Evolutionary conservation across 2,888 invertebrate species (phyloP).

Genomic region (Rotaria magnacalcarata): DNA sequence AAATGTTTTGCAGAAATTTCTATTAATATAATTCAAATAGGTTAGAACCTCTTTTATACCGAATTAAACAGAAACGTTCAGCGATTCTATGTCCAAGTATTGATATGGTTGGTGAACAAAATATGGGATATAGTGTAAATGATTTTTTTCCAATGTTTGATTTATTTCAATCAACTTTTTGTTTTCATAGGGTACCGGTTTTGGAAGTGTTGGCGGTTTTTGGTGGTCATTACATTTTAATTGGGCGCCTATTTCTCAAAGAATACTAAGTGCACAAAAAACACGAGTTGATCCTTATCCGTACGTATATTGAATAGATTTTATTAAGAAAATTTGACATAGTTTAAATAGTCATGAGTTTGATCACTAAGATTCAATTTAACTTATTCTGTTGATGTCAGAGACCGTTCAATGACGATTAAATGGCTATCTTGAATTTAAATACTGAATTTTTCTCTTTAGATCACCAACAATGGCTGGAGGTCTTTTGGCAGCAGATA

Average conservation of each 20-base stretch:
- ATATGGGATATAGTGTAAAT: conserved; percentile 66
- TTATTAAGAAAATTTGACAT: neutral
- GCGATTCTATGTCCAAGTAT: conserved; percentile 87
- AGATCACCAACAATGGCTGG: conserved; percentile 96
- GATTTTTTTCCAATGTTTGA: neutral
- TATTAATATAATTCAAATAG: conserved; percentile 52
- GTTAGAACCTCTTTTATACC: conserved; percentile 79
- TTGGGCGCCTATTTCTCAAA: conserved; percentile 43
- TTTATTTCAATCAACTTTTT: neutral
- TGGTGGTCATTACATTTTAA: conserved; percentile 56
- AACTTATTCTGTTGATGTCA: too few species aligned
- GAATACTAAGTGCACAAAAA: neutral
- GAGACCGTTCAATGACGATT: too few species aligned
- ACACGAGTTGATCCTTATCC: neutral
- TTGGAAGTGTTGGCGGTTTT: neutral
- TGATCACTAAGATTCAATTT: too few species aligned
- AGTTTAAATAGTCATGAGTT: too few species aligned
- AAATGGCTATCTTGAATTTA: too few species aligned
- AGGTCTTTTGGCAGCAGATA: conserved; percentile 85
- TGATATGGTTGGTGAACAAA: conserved; percentile 80
- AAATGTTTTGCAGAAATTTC: neutral
- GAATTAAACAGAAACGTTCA: conserved; percentile 74
- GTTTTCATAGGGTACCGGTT: neutral
- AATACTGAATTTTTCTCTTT: neutral
- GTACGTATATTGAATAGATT: neutral